A percentile compares a stretch with the other conserved stretches of the same genome.
Evolutionary conservation across 2,113 vertebrate species (phyloP).

Genomic region (Lepus americanus): DNA sequence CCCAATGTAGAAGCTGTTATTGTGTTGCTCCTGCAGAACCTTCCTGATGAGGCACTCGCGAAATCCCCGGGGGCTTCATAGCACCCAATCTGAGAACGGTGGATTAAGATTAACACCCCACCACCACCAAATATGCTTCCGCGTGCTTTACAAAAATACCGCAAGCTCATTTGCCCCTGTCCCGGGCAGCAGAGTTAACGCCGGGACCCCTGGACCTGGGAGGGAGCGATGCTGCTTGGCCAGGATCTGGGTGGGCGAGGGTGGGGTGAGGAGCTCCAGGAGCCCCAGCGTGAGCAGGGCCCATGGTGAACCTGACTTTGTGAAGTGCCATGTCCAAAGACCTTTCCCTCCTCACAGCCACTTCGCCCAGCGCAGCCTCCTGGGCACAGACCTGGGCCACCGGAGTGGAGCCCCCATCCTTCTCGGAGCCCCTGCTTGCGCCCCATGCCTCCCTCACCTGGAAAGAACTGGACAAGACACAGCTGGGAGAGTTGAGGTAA

Average conservation of each 20-base stretch:
- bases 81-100: constrained; percentile 82
- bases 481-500: neutral
- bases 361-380: neutral
- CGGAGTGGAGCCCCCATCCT: neutral
- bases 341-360: neutral
- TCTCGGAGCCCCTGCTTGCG: neutral
- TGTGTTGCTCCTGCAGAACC: constrained; percentile 70
- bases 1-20: constrained; percentile 73
- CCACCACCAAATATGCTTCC: constrained; percentile 83
- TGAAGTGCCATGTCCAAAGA: neutral
- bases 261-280: neutral
- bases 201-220: neutral
- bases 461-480: neutral
- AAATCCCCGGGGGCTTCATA: constrained; percentile 83
- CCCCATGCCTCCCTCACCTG: neutral
- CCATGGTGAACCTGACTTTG: neutral
- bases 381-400: neutral
- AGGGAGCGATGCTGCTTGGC: rapidly evolving
- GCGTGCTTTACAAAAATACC: constrained; percentile 80
- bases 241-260: neutral
- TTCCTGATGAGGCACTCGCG: constrained; percentile 70
- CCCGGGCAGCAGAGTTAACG: constrained; percentile 47
- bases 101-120: constrained; percentile 86
- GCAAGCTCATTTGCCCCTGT: constrained; percentile 80
- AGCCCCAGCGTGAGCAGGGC: neutral